Conservation (phyloP, 1,140 invertebrate genomes). For the Anastrepha obliqua region DNA sequence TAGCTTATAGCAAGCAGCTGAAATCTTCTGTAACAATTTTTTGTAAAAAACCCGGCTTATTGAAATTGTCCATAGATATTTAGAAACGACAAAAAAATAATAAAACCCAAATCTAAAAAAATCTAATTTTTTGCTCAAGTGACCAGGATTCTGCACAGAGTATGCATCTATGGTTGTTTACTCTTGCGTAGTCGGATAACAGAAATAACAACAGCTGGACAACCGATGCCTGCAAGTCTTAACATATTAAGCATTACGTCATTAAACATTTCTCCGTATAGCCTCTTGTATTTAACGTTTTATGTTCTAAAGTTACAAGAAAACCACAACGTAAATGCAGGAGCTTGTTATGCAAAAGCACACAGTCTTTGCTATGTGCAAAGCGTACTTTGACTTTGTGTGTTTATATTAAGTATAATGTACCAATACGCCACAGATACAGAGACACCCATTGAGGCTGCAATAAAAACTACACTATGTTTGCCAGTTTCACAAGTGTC, state of each 20-base stretch:
- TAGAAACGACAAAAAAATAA: no score
- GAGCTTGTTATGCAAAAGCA: not conserved
- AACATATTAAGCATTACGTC: conserved; percentile 7
- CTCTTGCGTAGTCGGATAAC: conserved; percentile 1
- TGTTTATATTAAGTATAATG: not conserved
- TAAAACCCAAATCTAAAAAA: no score
- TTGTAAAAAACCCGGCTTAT: no score
- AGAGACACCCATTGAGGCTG: no score
- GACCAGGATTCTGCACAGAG: not conserved
- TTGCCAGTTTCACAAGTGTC: no score
- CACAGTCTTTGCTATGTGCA: not conserved
- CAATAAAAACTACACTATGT: no score
- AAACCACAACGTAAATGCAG: conserved; percentile 9
- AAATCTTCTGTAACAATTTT: no score
- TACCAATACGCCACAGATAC: no score
- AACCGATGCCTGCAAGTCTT: conserved; percentile 2
- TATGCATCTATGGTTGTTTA: not conserved
- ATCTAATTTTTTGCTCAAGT: no score
- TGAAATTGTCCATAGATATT: no score
- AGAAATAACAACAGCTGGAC: not conserved
- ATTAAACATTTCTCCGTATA: not conserved
- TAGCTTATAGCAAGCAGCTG: no score
- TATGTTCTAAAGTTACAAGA: conserved; percentile 10
- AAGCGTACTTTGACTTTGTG: not conserved
- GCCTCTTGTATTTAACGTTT: not conserved